Evolutionary conservation across 2,797 vertebrate species (phyloP).

Genomic region (Calcarius lapponicus): DNA sequence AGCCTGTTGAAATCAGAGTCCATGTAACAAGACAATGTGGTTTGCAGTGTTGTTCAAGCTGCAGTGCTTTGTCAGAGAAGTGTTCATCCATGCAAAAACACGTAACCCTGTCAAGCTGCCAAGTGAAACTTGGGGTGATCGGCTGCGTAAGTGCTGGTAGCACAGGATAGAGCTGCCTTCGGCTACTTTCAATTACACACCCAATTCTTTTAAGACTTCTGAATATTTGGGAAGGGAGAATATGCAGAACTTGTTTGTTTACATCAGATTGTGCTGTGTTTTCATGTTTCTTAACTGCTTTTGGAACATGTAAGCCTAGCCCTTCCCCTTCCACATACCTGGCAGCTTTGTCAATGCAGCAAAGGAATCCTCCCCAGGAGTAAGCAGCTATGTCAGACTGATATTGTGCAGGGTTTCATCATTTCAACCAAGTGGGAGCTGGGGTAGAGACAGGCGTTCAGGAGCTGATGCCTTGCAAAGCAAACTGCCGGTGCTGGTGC

Average conservation of each 20-base stretch:
- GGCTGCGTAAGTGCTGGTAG: conserved; percentile 17
- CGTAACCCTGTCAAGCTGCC: conserved; percentile 45
- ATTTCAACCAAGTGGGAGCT: background rate
- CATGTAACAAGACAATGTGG: background rate
- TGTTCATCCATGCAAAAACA: conserved; percentile 21
- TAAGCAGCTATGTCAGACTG: background rate
- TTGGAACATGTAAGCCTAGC: conserved; percentile 29
- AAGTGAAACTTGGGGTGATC: conserved; percentile 61
- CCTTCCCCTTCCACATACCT: conserved; percentile 59
- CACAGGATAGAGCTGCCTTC: conserved; percentile 41
- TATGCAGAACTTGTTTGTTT: conserved; percentile 65
- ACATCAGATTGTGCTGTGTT: conserved; percentile 45
- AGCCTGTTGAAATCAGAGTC: background rate
- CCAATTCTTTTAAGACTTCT: conserved; percentile 62
- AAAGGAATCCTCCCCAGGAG: background rate
- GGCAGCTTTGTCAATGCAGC: background rate
- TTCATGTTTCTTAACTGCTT: conserved; percentile 57
- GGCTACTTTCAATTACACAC: conserved; percentile 64
- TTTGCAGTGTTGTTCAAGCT: background rate
- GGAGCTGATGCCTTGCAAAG: background rate
- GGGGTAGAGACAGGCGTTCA: background rate
- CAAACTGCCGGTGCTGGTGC: background rate
- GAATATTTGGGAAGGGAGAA: conserved; percentile 51
- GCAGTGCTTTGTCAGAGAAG: background rate
- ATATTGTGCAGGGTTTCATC: background rate